These are phyloP conservation scores for Jacana jacana DNA, from an alignment of 2,113 vertebrate genomes.

Conservation along the genomic window DNA sequence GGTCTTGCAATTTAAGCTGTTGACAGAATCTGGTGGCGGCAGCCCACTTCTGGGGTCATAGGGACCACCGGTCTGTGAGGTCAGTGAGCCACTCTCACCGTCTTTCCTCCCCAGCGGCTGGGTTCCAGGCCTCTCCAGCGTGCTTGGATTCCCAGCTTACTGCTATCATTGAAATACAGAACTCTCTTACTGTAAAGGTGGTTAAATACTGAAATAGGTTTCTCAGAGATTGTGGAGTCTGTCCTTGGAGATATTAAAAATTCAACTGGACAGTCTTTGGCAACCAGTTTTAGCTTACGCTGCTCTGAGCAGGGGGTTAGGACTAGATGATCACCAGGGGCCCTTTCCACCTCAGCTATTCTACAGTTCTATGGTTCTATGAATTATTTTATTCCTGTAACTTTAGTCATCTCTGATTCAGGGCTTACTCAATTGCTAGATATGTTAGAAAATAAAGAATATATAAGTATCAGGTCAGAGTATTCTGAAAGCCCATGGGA, in stretches of 20 bases:
- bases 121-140: background rate
- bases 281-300: background rate
- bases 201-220: background rate
- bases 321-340: background rate
- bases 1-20: background rate
- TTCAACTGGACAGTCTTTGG: background rate
- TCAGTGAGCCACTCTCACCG: background rate
- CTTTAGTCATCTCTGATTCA: background rate
- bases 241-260: background rate
- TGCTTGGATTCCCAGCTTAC: background rate
- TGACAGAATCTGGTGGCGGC: background rate
- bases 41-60: background rate
- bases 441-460: background rate
- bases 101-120: background rate
- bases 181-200: background rate
- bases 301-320: background rate
- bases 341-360: background rate
- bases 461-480: background rate
- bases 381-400: constrained; percentile 30
- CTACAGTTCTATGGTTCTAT: background rate
- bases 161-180: background rate
- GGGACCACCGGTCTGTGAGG: background rate
- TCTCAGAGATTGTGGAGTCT: background rate
- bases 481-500: background rate
- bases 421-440: background rate